Base-by-base conservation (phyloP, 2,113 vertebrate genomes). In the Axis porcinus region DNA sequence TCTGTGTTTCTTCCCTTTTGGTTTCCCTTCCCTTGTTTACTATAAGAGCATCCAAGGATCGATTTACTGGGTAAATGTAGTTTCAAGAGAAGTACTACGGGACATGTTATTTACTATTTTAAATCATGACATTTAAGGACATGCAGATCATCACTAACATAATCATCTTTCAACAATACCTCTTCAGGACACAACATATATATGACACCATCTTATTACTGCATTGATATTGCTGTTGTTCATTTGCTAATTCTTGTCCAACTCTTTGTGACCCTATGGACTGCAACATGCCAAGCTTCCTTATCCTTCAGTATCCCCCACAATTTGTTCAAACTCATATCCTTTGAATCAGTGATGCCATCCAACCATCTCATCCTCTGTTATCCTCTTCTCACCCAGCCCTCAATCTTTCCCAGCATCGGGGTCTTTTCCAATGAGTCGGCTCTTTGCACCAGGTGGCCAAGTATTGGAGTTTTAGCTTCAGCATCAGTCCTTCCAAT, bases 81-180 rank as follows among this genome's bases (percentile, higher is more conserved):
- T 97, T 95, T 89, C 30, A 36, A 4, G 27, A 93, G 45, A 60
- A 57, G 4, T 64, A 19, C 8, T 60, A 47, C 4, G 78, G 43
- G 89, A 64, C 93, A 19, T 92, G 47, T 74, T 97, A 58, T 93
- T 96, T 89, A 85, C 70, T 92, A 5, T 83, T 94, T 94, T 92
- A 96, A 94, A 74, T 95, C 28, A 89, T 62, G 57, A 95, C 33
- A 95, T 91, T 79, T 93, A 92, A 97, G 79, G 89, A 95, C 54
- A 70, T 96, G 83, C 30, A 95, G 78, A 92, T 93, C 21, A 89
- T 86, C 40, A 93, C 27, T 82, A 70, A 50, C 94, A 76, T 86
- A 93, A 89, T 94, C 15, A 55, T 93, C 36, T 67, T 95, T 94
- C 64, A 97, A 28, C 84, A 90, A 86, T 91, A 89, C 50, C 84